These are phyloP conservation scores for Oreochromis tanganicae DNA, from an alignment of 2,113 vertebrate genomes.

Conservation along the genomic window DNA sequence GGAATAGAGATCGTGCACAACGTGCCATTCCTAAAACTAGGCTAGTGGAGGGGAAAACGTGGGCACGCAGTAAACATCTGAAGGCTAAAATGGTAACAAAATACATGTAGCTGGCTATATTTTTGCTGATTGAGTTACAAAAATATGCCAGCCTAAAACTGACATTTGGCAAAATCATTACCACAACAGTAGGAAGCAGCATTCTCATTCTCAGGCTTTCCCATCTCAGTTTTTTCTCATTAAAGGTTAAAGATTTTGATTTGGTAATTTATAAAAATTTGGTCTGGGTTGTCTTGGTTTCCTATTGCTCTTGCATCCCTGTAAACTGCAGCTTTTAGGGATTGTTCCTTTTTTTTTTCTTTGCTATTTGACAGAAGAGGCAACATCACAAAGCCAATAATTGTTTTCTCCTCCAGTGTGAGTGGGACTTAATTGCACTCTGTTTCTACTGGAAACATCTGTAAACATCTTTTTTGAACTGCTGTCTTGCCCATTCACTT, in stretches of 20 bases:
- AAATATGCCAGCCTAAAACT: neutral
- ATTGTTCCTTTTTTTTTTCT: neutral
- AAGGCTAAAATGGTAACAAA: neutral
- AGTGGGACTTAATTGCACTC: neutral
- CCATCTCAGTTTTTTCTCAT: neutral
- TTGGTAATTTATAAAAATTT: neutral
- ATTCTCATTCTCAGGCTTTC: neutral
- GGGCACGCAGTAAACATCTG: neutral
- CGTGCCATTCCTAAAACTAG: neutral
- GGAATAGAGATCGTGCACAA: neutral
- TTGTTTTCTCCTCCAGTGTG: neutral
- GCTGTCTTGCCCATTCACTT: neutral
- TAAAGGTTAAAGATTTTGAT: neutral
- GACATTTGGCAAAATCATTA: neutral
- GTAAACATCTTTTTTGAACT: neutral
- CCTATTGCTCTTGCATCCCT: neutral
- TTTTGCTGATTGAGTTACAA: neutral
- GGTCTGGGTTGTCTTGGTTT: neutral
- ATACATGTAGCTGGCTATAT: neutral
- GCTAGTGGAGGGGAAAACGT: neutral
- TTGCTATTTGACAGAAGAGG: neutral
- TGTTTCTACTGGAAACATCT: neutral
- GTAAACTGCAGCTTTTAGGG: neutral
- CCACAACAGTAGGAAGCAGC: neutral
- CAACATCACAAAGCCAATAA: neutral